phyloP scores from a whole-genome alignment of 2,797 vertebrate genomes.

The Takifugu rubripes region DNA sequence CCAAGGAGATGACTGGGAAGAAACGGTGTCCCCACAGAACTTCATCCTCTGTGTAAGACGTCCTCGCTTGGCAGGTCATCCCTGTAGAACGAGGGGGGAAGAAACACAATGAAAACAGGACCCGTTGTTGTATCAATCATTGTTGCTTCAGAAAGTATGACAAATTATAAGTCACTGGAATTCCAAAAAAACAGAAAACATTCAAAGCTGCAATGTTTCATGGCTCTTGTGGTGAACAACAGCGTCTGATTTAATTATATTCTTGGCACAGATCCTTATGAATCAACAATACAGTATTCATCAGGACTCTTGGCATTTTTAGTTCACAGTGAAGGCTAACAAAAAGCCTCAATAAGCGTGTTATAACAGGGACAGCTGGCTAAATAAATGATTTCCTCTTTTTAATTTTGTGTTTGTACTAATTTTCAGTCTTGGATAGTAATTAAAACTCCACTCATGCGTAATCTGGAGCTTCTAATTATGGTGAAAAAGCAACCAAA shows the following conservation, averaged over 20 bases:
- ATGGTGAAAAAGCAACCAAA: too few relatives aligned
- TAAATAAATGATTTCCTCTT: constrained; percentile 45
- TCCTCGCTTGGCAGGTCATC: constrained; percentile 99
- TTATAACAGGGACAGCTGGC: constrained; percentile 37
- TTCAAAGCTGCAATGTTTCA: constrained; percentile 36
- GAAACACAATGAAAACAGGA: background rate
- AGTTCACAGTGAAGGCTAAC: constrained; percentile 42
- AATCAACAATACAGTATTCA: constrained; percentile 34
- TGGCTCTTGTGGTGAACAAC: constrained; percentile 33
- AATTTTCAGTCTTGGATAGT: constrained; percentile 37
- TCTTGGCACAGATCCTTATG: constrained; percentile 39
- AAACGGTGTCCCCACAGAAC: constrained; percentile 99
- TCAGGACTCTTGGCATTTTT: constrained; percentile 31
- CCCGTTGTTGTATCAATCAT: constrained; percentile 4
- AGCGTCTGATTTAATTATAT: constrained; percentile 49
- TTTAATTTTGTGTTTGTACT: constrained; percentile 36
- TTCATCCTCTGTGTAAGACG: constrained; percentile 97
- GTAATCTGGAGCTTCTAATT: constrained; percentile 1
- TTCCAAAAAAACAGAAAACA: constrained; percentile 3
- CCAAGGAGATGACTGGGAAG: constrained; percentile 96
- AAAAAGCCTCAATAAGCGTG: constrained; percentile 32
- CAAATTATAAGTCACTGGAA: constrained; percentile 17
- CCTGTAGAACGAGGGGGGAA: constrained; percentile 69
- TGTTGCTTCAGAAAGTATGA: constrained; percentile 3
- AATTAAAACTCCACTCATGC: constrained; percentile 29